A percentile compares a stretch with the other conserved stretches of the same genome.
Conservation (phyloP, 2,113 vertebrate species). For the Nipponia nippon region DNA sequence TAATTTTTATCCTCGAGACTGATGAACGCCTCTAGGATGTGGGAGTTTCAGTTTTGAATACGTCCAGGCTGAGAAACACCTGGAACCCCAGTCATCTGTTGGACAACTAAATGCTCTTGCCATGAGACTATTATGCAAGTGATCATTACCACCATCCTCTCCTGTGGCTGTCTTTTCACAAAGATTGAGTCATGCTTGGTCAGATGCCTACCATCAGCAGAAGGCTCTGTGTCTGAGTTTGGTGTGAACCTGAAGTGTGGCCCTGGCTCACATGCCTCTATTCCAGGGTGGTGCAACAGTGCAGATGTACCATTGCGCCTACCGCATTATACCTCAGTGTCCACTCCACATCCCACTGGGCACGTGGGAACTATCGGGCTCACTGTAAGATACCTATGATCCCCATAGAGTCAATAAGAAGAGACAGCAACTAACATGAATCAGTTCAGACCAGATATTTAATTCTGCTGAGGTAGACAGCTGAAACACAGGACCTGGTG, state of each 20-base stretch:
- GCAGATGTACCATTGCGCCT: neutral
- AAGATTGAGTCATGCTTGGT: neutral
- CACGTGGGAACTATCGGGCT: neutral
- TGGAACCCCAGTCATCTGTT: neutral
- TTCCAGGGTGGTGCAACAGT: neutral
- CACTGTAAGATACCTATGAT: neutral
- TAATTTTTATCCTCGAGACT: neutral
- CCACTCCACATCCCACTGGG: neutral
- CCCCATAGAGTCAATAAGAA: neutral
- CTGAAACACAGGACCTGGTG: neutral
- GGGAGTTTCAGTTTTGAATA: neutral
- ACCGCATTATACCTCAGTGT: accelerated
- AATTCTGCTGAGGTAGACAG: neutral
- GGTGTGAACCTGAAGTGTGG: neutral
- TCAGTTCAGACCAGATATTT: neutral
- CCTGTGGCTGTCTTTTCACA: neutral
- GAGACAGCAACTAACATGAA: neutral
- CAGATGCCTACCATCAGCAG: neutral
- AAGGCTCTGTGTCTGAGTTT: neutral
- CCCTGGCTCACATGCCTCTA: neutral
- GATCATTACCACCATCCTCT: neutral
- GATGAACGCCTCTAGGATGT: neutral
- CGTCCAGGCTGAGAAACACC: neutral
- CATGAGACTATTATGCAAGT: neutral
- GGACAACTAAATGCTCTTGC: neutral